Evolutionary conservation across 2,797 vertebrate species (phyloP).

Genomic region (Oreochromis mossambicus): DNA sequence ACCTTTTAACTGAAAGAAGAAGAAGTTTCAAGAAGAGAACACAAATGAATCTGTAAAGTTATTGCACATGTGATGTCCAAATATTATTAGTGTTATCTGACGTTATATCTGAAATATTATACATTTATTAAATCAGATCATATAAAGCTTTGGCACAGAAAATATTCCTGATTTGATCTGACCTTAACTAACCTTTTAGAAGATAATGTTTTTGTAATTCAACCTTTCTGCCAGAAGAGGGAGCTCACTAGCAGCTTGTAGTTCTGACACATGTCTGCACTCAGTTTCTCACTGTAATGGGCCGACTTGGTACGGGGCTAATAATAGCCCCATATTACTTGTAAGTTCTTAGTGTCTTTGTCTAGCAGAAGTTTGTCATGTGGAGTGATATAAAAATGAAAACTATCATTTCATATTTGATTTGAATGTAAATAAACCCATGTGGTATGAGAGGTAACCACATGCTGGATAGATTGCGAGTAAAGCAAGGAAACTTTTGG

Average conservation of each 20-base stretch:
- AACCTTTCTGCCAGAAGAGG: slow-evolving; percentile 1
- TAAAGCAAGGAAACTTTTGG: neutral
- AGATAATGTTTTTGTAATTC: neutral
- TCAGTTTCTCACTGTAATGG: neutral
- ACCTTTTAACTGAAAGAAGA: neutral
- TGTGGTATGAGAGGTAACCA: neutral
- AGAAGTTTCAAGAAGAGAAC: neutral
- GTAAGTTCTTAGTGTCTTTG: neutral
- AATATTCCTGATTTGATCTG: neutral
- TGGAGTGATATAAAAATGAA: neutral
- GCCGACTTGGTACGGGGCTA: neutral
- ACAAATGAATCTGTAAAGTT: neutral
- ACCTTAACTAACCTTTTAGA: neutral
- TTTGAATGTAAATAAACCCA: neutral
- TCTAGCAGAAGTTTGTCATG: neutral
- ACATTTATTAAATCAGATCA: neutral
- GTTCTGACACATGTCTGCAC: neutral
- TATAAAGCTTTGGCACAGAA: neutral
- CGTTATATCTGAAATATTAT: neutral
- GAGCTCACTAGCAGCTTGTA: neutral
- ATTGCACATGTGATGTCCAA: neutral
- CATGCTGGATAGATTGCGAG: neutral
- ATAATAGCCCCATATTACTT: neutral
- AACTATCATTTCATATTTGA: neutral
- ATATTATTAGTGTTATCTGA: neutral